A percentile compares a stretch with the other conserved stretches of the same genome.
Evolutionary conservation across 2,113 vertebrate genomes (phyloP).

Genomic region (Prochilodus magdalenae): DNA sequence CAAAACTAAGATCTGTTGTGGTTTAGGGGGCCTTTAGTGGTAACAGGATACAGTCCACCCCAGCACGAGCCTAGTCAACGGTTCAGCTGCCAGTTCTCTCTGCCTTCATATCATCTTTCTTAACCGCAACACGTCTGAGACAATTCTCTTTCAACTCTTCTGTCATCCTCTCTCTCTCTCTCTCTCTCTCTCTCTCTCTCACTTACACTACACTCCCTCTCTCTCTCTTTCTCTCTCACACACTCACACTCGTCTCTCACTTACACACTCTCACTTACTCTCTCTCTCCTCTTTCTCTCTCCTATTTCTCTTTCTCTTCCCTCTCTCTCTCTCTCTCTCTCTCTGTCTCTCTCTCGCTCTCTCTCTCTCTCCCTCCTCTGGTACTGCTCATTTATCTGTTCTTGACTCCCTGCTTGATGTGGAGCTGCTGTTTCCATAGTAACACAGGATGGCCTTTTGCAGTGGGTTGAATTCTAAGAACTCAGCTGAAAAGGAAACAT

Average conservation of each 20-base stretch:
- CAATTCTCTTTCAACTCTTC: not conserved
- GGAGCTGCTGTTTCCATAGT: slow-evolving; percentile 51
- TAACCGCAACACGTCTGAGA: not conserved
- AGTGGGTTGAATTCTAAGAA: slow-evolving; percentile 46
- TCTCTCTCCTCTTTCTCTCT: slow-evolving; percentile 1
- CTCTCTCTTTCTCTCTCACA: not conserved
- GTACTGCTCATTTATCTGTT: slow-evolving; percentile 42
- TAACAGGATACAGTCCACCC: too few relatives aligned
- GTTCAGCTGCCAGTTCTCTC: too few relatives aligned
- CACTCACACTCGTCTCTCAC: too few relatives aligned
- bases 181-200: slow-evolving; percentile 14
- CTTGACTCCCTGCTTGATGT: slow-evolving; percentile 37
- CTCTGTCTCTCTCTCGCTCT: not conserved
- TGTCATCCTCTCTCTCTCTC: not conserved
- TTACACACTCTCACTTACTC: slow-evolving; percentile 4
- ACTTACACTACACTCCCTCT: too few relatives aligned
- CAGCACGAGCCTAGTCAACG: too few relatives aligned
- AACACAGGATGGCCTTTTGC: slow-evolving; percentile 51
- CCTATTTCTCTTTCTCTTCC: not conserved
- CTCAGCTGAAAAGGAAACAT: slow-evolving; percentile 32
- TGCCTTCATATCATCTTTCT: not conserved
- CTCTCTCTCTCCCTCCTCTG: not conserved
- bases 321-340: not conserved
- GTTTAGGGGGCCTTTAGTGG: too few relatives aligned
- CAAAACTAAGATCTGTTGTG: too few relatives aligned